These are phyloP conservation scores for Teinopalpus imperialis DNA, from an alignment of 2,888 invertebrate species.

Conservation along the genomic window DNA sequence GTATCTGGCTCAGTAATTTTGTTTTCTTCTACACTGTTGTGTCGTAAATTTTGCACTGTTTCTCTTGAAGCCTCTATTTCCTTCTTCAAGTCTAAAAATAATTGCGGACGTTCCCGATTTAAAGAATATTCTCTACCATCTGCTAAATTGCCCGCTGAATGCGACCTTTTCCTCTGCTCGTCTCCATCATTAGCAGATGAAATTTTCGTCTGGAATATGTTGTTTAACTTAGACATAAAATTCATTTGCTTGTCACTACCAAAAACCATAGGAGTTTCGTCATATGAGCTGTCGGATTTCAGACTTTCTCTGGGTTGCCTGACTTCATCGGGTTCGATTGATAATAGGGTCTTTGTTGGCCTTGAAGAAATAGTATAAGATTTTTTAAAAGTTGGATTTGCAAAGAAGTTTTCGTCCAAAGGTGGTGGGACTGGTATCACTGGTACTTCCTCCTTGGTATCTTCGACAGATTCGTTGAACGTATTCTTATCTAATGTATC, in stretches of 20 bases:
- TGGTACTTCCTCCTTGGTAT: constrained; percentile 45
- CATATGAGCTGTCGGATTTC: constrained; percentile 40
- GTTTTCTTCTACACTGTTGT: constrained; percentile 44
- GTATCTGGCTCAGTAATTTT: constrained; percentile 30
- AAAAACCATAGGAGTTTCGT: constrained; percentile 44
- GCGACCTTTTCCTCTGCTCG: constrained; percentile 56
- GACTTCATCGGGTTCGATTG: constrained; percentile 33
- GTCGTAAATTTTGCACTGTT: constrained; percentile 47
- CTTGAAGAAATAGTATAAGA: constrained; percentile 43
- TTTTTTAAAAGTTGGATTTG: constrained; percentile 41
- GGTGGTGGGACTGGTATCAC: constrained; percentile 70
- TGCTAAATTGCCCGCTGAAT: constrained; percentile 59
- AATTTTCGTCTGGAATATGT: constrained; percentile 64
- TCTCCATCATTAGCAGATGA: constrained; percentile 46
- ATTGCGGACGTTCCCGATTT: constrained; percentile 44
- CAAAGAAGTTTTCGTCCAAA: constrained; percentile 60
- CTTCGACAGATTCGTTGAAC: constrained; percentile 54
- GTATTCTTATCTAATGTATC: constrained; percentile 64
- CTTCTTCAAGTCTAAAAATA: constrained; percentile 62
- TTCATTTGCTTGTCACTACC: constrained; percentile 50
- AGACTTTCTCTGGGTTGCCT: constrained; percentile 39
- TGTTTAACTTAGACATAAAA: constrained; percentile 70
- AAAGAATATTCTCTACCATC: constrained; percentile 45
- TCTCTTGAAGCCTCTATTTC: constrained; percentile 53
- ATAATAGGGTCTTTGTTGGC: constrained; percentile 31